Percentiles rank a stretch among this genome's conserved stretches.
Evolutionary conservation across 1,140 invertebrate genomes (phyloP).

Genomic region (Saccostrea glomerata): DNA sequence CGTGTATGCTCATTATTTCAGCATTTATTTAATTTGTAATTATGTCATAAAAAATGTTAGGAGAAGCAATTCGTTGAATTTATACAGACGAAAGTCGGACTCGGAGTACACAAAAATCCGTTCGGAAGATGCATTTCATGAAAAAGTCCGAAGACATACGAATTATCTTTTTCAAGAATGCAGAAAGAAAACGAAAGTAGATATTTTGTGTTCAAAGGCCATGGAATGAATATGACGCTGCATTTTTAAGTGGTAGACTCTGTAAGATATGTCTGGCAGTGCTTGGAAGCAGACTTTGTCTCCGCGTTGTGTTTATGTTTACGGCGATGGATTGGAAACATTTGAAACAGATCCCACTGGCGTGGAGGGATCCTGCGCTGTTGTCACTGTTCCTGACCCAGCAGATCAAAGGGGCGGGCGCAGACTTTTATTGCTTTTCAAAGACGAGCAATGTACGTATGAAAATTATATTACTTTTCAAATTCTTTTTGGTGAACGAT

Average conservation of each 20-base stretch:
- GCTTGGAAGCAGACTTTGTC: background rate
- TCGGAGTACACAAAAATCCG: no score
- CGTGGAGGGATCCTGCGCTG: background rate
- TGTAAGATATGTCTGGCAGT: background rate
- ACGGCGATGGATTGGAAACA: background rate
- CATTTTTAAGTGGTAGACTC: background rate
- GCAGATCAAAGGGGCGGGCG: conserved; percentile 2
- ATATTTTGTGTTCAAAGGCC: background rate
- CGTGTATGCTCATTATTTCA: no score
- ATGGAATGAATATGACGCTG: background rate
- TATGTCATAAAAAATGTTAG: no score
- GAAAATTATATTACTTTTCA: background rate
- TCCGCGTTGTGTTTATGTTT: background rate
- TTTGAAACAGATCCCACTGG: background rate
- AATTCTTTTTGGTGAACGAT: no score
- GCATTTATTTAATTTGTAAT: no score
- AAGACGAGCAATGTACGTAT: background rate
- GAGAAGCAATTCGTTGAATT: no score
- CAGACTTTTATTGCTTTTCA: background rate
- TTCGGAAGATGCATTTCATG: no score
- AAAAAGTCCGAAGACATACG: no score
- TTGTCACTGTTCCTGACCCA: background rate
- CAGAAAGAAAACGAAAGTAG: conserved; percentile 12
- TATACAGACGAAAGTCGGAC: no score
- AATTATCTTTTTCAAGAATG: background rate